Evolutionary conservation across 2,113 vertebrate species (phyloP).

Genomic region (Cochlearius cochlearius): DNA sequence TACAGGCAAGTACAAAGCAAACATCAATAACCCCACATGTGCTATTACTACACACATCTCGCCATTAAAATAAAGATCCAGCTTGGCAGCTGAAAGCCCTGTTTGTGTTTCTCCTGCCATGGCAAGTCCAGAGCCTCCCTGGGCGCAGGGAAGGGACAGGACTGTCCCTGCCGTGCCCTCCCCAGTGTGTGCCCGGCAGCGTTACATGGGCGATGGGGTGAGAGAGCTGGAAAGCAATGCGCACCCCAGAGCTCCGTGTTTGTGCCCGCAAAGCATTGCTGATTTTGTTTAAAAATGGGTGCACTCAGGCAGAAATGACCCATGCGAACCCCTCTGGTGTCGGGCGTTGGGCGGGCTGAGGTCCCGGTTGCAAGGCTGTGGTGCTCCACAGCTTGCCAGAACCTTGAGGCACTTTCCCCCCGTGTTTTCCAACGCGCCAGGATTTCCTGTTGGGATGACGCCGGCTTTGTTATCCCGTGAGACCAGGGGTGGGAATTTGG

Average conservation of each 20-base stretch:
- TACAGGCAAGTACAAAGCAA: slow-evolving; percentile 6
- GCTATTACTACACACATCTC: not conserved
- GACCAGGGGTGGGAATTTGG: not conserved
- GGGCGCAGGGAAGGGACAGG: not conserved
- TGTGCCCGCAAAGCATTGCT: not conserved
- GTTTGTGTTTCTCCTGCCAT: not conserved
- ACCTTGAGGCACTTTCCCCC: too few species aligned
- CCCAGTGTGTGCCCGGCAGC: fast-evolving
- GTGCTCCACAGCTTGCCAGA: not conserved
- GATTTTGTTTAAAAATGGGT: not conserved
- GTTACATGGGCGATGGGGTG: not conserved
- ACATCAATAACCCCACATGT: slow-evolving; percentile 50
- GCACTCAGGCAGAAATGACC: fast-evolving
- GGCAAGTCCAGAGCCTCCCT: not conserved
- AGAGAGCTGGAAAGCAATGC: not conserved
- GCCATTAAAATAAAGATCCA: slow-evolving; percentile 20
- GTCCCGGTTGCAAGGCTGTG: not conserved
- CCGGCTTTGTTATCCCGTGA: not conserved
- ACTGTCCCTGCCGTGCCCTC: not conserved
- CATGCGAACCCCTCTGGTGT: too few species aligned
- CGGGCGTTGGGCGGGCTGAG: fast-evolving
- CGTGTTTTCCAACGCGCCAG: not conserved
- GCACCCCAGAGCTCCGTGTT: fast-evolving
- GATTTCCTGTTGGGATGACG: not conserved
- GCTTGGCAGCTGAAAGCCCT: not conserved